phyloP scores from a whole-genome alignment of 2,888 invertebrate species.

The Orthonevra nobilis region DNA sequence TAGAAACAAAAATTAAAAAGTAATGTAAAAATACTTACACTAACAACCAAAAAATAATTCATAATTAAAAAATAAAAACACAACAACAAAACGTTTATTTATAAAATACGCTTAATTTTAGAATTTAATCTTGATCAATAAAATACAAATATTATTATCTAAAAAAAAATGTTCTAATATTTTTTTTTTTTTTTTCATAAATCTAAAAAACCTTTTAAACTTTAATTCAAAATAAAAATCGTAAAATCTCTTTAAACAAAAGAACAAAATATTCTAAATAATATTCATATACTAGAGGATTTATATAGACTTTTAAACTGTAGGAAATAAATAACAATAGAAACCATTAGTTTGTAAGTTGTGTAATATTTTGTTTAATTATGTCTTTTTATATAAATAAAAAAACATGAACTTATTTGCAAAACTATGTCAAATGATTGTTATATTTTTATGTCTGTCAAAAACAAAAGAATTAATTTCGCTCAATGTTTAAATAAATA shows the following conservation, averaged over 20 bases:
- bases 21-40: constrained; percentile 34
- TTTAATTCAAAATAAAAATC: constrained; percentile 7
- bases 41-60: constrained; percentile 65
- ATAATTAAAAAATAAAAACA: constrained; percentile 21
- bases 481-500: constrained; percentile 27
- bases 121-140: constrained; percentile 54
- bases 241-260: constrained; percentile 13
- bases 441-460: no score
- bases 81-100: no score
- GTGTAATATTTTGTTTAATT: constrained; percentile 36
- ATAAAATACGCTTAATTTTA: constrained; percentile 66
- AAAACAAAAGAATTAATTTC: constrained; percentile 21
- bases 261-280: constrained; percentile 55
- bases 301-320: constrained; percentile 41
- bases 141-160: constrained; percentile 55
- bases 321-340: constrained; percentile 13
- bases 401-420: not conserved
- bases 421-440: no score
- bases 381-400: constrained; percentile 33
- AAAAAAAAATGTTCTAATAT: constrained; percentile 41
- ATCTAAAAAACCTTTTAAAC: constrained; percentile 32
- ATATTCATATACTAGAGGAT: constrained; percentile 36
- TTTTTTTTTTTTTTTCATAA: no score
- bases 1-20: constrained; percentile 13
- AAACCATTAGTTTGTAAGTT: constrained; percentile 5